Evolutionary conservation across 2,888 invertebrate genomes (phyloP).

Genomic region (Pollenia amentaria): DNA sequence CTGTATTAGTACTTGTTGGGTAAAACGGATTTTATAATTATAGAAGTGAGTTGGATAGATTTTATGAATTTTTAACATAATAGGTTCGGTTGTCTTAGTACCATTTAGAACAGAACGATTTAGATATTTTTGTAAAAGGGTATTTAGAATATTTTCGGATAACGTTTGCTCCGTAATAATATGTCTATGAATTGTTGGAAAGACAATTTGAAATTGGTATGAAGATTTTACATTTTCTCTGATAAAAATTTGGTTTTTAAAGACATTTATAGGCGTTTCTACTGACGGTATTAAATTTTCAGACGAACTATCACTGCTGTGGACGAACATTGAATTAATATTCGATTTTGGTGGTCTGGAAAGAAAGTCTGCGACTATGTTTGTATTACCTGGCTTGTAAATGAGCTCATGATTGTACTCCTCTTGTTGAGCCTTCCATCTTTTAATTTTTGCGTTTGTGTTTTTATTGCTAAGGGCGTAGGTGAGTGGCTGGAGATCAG

Average conservation of each 20-base stretch:
- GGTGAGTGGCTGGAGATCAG: conserved; percentile 21
- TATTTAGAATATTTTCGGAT: not conserved
- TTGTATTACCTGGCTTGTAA: conserved; percentile 57
- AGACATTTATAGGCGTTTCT: not conserved
- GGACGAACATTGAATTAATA: not conserved
- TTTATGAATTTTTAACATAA: conserved; percentile 11
- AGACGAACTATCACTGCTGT: conserved; percentile 15
- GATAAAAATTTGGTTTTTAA: not conserved
- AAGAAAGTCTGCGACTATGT: conserved; percentile 37
- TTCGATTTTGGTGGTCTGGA: not conserved
- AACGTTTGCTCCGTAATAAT: not conserved
- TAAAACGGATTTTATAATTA: conserved; percentile 17
- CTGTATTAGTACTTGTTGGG: not conserved
- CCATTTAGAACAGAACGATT: conserved; percentile 9
- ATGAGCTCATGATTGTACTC: conserved; percentile 68
- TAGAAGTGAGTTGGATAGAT: conserved; percentile 4
- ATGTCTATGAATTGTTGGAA: not conserved
- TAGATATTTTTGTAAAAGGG: conserved; percentile 6
- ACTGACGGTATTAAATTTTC: not conserved
- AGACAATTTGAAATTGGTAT: not conserved
- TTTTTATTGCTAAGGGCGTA: conserved; percentile 43
- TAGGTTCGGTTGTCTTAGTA: conserved; percentile 6
- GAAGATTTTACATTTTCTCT: not conserved
- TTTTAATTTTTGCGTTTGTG: conserved; percentile 47
- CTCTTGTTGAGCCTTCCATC: conserved; percentile 65